phyloP scores from a whole-genome alignment of 1,140 invertebrate genomes.

The Bradynema listronoti region DNA sequence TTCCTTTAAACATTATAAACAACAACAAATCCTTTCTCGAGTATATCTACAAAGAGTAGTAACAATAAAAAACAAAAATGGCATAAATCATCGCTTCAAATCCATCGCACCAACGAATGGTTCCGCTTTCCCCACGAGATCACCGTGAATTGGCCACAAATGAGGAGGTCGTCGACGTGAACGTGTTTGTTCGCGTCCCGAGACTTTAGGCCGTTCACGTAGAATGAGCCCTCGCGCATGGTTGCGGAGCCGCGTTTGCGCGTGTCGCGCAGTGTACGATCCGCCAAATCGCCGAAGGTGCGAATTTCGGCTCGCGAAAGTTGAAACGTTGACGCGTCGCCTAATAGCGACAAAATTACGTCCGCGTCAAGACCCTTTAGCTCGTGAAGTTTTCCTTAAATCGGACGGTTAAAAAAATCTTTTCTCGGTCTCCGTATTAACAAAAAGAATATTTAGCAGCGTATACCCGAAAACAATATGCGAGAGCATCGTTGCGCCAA shows the following conservation, averaged over 20 bases:
- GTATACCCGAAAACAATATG: slow-evolving; percentile 43
- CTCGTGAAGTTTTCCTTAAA: slow-evolving; percentile 22
- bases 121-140: slow-evolving; percentile 46
- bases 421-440: neutral
- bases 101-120: slow-evolving; percentile 42
- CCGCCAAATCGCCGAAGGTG: slow-evolving; percentile 43
- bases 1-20: too few species aligned
- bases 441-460: neutral
- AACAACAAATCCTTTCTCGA: slow-evolving; percentile 8
- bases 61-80: slow-evolving; percentile 7
- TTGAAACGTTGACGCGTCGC: slow-evolving; percentile 21
- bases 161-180: slow-evolving; percentile 1
- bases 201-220: slow-evolving; percentile 42
- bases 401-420: slow-evolving; percentile 5
- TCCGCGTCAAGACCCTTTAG: slow-evolving; percentile 21
- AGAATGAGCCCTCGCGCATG: slow-evolving; percentile 41
- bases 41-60: slow-evolving; percentile 2
- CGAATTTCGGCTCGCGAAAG: slow-evolving; percentile 18
- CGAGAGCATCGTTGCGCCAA: slow-evolving; percentile 41
- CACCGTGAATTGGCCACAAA: slow-evolving; percentile 33
- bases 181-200: slow-evolving; percentile 29
- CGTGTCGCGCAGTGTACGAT: slow-evolving; percentile 27
- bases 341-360: slow-evolving; percentile 32
- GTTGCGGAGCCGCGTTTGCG: slow-evolving; percentile 25
- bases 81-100: slow-evolving; percentile 12